These are phyloP conservation scores for Smittia sp. DNA, from an alignment of 2,888 invertebrate genomes.

Conservation along the genomic window DNA sequence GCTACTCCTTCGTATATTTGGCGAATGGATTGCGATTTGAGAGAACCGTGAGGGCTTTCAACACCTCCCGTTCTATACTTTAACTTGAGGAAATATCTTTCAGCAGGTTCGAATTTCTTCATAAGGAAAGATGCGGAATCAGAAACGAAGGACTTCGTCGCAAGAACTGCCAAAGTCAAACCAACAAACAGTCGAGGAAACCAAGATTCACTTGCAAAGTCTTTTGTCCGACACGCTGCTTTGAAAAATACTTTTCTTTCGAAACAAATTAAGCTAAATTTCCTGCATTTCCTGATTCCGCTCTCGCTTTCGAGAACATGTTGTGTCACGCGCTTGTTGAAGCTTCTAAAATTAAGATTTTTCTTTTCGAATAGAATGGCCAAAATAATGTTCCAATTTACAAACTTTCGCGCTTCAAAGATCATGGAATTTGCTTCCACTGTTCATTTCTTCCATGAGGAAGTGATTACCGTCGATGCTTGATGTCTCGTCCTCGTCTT, in stretches of 20 bases:
- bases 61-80: too few species aligned
- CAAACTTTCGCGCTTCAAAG: not conserved
- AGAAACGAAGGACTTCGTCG: too few species aligned
- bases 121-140: too few species aligned
- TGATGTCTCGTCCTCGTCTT: conserved; percentile 49
- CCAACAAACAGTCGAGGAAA: too few species aligned
- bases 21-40: not conserved
- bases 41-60: not conserved
- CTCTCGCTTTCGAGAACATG: too few species aligned
- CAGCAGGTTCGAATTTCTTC: too few species aligned
- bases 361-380: not conserved
- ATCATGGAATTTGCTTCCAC: not conserved
- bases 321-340: too few species aligned
- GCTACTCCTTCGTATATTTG: not conserved
- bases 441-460: conserved; percentile 44
- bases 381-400: not conserved
- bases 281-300: too few species aligned
- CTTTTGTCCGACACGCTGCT: not conserved
- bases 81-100: too few species aligned
- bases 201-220: too few species aligned
- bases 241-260: not conserved
- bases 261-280: too few species aligned
- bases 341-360: not conserved
- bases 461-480: conserved; percentile 49
- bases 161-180: too few species aligned